These are phyloP conservation scores for Chrysina gloriosa DNA, from an alignment of 2,888 invertebrate species.

Conservation along the genomic window DNA sequence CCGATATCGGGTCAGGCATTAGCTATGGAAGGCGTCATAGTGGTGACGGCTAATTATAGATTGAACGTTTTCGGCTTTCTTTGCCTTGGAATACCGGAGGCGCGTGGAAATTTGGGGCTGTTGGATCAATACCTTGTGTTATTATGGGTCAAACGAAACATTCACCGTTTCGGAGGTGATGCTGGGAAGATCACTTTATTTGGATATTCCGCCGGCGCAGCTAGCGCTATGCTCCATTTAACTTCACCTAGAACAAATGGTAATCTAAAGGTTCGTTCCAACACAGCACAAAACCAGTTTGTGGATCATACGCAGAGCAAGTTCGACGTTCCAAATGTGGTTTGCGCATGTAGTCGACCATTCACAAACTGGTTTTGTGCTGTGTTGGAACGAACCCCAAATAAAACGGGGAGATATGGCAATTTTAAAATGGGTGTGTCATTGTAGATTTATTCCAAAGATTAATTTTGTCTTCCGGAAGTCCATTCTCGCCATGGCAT, in stretches of 20 bases:
- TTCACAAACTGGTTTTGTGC: too few species aligned
- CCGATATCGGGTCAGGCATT: slow-evolving; percentile 77
- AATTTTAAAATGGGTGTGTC: slow-evolving; percentile 7
- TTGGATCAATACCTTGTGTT: slow-evolving; percentile 87
- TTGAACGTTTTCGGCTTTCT: slow-evolving; percentile 79
- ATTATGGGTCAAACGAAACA: slow-evolving; percentile 81
- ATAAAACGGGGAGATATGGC: too few species aligned
- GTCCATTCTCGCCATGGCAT: slow-evolving; percentile 65
- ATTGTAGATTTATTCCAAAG: slow-evolving; percentile 72
- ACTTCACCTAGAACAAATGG: slow-evolving; percentile 75
- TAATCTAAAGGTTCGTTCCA: slow-evolving; percentile 56
- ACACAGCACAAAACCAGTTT: too few species aligned
- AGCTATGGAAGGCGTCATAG: slow-evolving; percentile 76
- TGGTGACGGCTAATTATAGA: slow-evolving; percentile 78
- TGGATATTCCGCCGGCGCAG: slow-evolving; percentile 85
- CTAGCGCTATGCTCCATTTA: slow-evolving; percentile 75
- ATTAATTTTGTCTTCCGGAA: slow-evolving; percentile 77
- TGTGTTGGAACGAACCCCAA: too few species aligned
- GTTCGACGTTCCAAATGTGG: too few species aligned
- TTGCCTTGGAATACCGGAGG: slow-evolving; percentile 67
- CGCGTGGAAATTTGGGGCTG: slow-evolving; percentile 86
- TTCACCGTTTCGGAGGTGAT: slow-evolving; percentile 84
- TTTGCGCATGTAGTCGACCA: too few species aligned
- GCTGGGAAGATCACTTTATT: slow-evolving; percentile 81
- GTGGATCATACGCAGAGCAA: too few species aligned